Percentiles rank a stretch among this genome's conserved stretches.
Conservation (phyloP, 35 echinoderm and acorn worm species). For the Lytechinus variegatus region DNA sequence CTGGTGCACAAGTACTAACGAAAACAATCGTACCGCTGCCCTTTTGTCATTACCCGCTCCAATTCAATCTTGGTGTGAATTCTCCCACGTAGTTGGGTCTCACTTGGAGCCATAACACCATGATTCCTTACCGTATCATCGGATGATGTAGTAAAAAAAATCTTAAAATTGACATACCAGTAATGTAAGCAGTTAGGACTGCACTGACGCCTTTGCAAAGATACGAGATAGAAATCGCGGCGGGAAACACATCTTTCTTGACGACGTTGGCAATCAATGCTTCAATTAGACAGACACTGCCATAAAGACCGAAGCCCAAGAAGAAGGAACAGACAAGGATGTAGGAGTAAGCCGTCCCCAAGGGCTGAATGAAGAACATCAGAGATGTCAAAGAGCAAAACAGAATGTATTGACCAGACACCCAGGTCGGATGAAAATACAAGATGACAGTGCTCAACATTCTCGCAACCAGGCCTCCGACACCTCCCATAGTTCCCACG, state of each 20-base stretch:
- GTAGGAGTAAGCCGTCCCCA: not conserved
- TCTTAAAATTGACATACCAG: not conserved
- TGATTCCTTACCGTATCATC: not conserved
- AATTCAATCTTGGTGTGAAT: too few species aligned
- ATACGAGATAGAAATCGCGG: not conserved
- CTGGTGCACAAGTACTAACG: too few species aligned
- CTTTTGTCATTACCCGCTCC: too few species aligned
- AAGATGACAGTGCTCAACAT: not conserved
- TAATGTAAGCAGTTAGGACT: not conserved
- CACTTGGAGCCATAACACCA: too few species aligned
- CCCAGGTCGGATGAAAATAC: not conserved
- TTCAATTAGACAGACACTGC: not conserved
- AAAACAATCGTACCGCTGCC: too few species aligned
- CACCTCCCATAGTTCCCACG: not conserved
- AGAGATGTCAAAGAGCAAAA: not conserved
- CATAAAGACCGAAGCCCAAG: not conserved
- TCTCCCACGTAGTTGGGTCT: too few species aligned
- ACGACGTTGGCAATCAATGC: not conserved
- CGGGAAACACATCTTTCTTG: not conserved
- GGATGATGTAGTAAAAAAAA: too few species aligned
- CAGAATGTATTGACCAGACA: not conserved
- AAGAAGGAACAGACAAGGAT: not conserved
- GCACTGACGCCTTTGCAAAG: not conserved
- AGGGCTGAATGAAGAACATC: not conserved
- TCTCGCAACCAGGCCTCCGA: conserved; percentile 2